These are phyloP conservation scores for Platyrinchus mystaceus DNA, from an alignment of 2,797 vertebrate species.

Conservation along the genomic window DNA sequence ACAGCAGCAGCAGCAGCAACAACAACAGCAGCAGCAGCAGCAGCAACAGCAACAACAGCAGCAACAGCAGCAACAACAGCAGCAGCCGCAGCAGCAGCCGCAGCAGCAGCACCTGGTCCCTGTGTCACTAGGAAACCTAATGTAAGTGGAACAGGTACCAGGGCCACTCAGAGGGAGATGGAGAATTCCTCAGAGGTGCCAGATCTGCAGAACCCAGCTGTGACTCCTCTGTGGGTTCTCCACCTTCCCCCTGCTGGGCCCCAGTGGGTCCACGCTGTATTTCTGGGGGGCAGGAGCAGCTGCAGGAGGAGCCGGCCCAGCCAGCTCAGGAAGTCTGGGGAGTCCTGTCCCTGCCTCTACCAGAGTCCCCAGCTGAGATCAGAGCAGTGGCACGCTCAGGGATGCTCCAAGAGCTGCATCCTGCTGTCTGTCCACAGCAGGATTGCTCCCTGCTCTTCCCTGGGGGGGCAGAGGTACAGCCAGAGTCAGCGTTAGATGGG, in stretches of 20 bases:
- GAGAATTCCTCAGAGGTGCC: neutral
- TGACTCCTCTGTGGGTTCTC: neutral
- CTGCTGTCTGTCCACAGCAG: neutral
- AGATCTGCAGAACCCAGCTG: neutral
- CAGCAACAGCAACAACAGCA: conserved; percentile 77
- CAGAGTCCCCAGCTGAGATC: neutral
- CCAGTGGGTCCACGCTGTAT: accelerated
- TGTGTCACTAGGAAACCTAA: conserved; percentile 90
- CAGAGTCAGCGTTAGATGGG: neutral
- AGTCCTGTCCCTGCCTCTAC: neutral
- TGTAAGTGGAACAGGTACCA: conserved; percentile 80
- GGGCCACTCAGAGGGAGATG: accelerated
- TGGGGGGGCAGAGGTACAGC: neutral
- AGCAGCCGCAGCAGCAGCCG: conserved; percentile 73
- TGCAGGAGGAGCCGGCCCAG: neutral
- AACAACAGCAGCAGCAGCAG: conserved; percentile 82
- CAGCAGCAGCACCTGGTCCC: conserved; percentile 84
- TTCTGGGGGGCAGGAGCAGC: neutral
- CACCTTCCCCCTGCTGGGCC: neutral
- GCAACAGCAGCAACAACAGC: conserved; percentile 75
- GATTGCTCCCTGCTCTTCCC: neutral
- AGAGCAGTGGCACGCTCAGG: accelerated
- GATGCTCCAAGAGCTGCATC: accelerated
- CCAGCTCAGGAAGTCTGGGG: accelerated
- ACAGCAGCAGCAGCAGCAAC: conserved; percentile 63